A percentile compares a stretch with the other conserved stretches of the same genome.
phyloP scores from a whole-genome alignment of 1,140 invertebrate genomes.

The Drosophila punjabiensis region DNA sequence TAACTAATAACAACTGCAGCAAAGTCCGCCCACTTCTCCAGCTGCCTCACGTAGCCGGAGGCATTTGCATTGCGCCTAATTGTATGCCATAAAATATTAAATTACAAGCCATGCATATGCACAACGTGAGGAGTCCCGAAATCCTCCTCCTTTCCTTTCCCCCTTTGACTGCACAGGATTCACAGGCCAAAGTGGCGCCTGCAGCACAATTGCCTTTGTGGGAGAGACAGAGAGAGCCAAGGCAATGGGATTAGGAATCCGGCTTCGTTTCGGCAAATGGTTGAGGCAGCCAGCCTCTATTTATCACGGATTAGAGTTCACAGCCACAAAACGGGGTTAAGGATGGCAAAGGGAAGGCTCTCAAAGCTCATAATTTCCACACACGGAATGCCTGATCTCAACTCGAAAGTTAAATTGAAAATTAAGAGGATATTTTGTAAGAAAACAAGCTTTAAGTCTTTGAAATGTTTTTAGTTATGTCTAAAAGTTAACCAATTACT shows the following conservation, averaged over 20 bases:
- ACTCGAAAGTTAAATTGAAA: not conserved
- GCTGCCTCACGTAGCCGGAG: conserved; percentile 32
- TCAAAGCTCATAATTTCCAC: not conserved
- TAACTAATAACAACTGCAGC: conserved; percentile 75
- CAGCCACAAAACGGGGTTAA: not conserved
- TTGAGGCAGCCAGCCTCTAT: conserved; percentile 16
- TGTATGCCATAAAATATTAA: conserved; percentile 81
- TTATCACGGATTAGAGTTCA: conserved; percentile 39
- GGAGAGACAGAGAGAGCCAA: not conserved
- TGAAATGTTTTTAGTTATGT: no score
- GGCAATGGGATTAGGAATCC: conserved; percentile 33
- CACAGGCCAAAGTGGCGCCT: conserved; percentile 2
- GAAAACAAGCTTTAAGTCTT: no score
- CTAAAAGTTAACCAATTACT: no score
- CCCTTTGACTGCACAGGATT: conserved; percentile 6
- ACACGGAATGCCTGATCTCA: not conserved
- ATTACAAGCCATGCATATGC: conserved; percentile 74
- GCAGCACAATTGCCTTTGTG: conserved; percentile 35
- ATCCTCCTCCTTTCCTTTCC: no score
- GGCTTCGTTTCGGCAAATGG: conserved; percentile 10
- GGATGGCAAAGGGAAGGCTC: no score
- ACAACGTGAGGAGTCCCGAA: conserved; percentile 14
- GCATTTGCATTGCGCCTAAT: conserved; percentile 66
- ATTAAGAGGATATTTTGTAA: not conserved
- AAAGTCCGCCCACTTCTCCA: conserved; percentile 1